Conservation (phyloP, 2,797 vertebrate species). For the Leptatherina wallacei region DNA sequence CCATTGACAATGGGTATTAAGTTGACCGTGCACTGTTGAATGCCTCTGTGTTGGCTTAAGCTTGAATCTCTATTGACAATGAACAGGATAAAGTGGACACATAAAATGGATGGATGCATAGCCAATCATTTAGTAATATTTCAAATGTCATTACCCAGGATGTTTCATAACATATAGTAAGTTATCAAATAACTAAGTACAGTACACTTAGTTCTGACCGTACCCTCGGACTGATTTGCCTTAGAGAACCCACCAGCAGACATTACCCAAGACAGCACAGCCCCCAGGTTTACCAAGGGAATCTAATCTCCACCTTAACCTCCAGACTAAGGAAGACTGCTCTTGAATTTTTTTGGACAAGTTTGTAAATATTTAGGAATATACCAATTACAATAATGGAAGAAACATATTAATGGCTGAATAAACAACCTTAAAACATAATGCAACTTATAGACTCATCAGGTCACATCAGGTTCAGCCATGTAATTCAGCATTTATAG, state of each 20-base stretch:
- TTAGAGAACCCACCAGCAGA: neutral
- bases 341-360: neutral
- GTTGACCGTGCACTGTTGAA: too few species aligned
- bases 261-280: neutral
- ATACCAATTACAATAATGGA: neutral
- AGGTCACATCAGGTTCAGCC: conserved; percentile 13
- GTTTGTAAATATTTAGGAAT: neutral
- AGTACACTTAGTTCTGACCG: neutral
- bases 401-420: neutral
- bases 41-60: too few species aligned
- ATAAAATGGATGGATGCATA: too few species aligned
- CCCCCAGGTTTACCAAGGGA: neutral
- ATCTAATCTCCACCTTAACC: neutral
- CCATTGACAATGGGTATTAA: too few species aligned
- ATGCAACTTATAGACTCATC: neutral
- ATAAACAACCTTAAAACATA: neutral
- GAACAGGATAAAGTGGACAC: too few species aligned
- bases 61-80: too few species aligned
- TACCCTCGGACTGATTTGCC: neutral
- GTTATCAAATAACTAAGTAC: neutral
- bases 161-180: neutral
- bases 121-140: too few species aligned
- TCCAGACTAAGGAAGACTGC: neutral
- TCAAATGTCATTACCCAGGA: too few species aligned
- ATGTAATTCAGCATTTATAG: neutral